Base-by-base conservation (phyloP, 2,797 vertebrate genomes). In the Onychomys torridus region DNA sequence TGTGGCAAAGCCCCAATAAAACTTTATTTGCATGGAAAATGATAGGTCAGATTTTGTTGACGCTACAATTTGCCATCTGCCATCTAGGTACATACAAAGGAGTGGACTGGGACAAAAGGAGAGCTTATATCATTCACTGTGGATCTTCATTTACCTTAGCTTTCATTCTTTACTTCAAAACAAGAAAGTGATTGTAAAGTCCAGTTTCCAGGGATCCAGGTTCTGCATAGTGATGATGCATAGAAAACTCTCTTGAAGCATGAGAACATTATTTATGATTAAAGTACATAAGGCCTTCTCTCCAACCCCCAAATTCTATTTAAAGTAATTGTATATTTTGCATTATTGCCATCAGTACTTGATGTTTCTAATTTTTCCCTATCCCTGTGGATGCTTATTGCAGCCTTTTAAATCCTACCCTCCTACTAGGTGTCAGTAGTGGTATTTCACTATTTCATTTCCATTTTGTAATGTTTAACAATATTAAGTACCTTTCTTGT, bases 101-200 rank as follows among this genome's bases (percentile, higher is more conserved):
- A 92, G 85, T 37, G 2, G 67, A 73, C 81, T 73, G 32, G 29
- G 43, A 79, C 67, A 11, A 75, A 82, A 81, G 37, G 55, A 37
- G 46, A 77, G 4, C 4, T 69, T 71, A 46, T 59, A 89, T 40
- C 16, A 8, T 61, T 49, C 21, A 21, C 83, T 78, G 9, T 67
- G 97, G 37, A 55, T 11, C 77, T 76, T 40, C 9, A 73, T 91
- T 91, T 94, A 67, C 34, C 16, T 85, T 43, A 49, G 57, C 34
- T 71, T 90, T 86, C 1, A 82, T 81, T 89, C 19, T 93, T 92
- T 16, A 75, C 78, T 90, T 95, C 61, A 91, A 95, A 96, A 89
- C 12, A 57, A 83, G 78, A 88, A 97, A 89, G 6, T 29, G 19
- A 34, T 55, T 91, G 6, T 61, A 61, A 93, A 93, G 46, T 77